Conservation (phyloP, 2,888 invertebrate genomes). For the Andrena bucephala region DNA sequence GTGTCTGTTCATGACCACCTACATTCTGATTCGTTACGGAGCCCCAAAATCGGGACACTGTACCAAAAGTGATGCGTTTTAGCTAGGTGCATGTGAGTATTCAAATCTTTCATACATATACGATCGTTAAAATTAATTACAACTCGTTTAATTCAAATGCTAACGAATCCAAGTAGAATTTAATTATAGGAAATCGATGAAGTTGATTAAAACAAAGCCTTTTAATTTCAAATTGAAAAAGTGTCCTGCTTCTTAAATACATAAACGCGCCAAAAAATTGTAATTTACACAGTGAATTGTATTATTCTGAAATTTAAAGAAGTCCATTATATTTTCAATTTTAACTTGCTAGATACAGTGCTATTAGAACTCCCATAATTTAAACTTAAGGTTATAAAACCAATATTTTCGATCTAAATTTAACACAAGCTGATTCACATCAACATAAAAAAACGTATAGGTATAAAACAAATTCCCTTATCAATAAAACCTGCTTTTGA, state of each 20-base stretch:
- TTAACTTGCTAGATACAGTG: background rate
- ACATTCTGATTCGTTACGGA: conserved; percentile 9
- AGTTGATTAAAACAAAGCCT: background rate
- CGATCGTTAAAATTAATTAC: background rate
- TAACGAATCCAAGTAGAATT: background rate
- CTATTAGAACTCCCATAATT: background rate
- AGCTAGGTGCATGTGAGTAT: conserved; percentile 15
- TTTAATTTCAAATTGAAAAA: background rate
- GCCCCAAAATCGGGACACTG: background rate
- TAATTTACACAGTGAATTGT: background rate
- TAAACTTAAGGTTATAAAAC: background rate
- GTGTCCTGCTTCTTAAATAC: background rate
- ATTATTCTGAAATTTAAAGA: background rate
- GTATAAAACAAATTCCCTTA: too few relatives aligned
- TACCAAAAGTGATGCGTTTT: conserved; percentile 18
- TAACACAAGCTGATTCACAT: too few relatives aligned
- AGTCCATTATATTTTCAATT: background rate
- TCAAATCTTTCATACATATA: conserved; percentile 10
- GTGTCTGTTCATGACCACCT: conserved; percentile 5
- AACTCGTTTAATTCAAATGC: background rate
- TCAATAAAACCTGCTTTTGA: too few relatives aligned
- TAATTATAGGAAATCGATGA: background rate
- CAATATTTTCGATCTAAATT: too few relatives aligned
- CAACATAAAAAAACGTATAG: too few relatives aligned
- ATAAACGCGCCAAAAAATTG: background rate